Conservation (phyloP, 2,113 vertebrate species). For the Zosterops borbonicus region DNA sequence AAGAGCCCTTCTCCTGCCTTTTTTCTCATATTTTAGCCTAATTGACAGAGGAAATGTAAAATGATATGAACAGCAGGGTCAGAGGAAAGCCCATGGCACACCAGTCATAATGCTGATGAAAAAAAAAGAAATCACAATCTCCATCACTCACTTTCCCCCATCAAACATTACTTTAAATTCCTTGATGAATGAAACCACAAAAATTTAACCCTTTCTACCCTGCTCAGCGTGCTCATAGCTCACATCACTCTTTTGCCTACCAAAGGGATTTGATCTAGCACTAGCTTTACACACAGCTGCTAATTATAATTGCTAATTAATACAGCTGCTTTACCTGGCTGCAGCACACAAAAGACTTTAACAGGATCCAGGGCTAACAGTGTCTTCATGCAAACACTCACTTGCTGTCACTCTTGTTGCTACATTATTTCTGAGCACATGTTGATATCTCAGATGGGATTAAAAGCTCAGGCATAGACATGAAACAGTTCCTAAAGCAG, state of each 20-base stretch:
- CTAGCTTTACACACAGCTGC: neutral
- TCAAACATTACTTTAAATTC: neutral
- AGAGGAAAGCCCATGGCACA: neutral
- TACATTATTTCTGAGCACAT: neutral
- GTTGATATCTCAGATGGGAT: neutral
- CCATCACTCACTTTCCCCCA: neutral
- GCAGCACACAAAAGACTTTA: neutral
- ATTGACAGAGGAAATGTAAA: neutral
- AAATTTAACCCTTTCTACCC: neutral
- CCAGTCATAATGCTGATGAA: neutral
- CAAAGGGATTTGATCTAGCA: neutral
- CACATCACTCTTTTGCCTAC: neutral
- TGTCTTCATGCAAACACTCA: rapidly evolving
- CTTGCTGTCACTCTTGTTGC: neutral
- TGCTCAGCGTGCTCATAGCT: rapidly evolving
- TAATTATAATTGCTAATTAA: neutral
- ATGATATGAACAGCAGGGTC: neutral
- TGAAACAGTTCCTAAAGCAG: neutral
- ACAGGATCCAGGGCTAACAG: neutral
- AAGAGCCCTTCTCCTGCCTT: neutral
- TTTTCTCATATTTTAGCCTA: neutral
- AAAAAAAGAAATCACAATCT: neutral
- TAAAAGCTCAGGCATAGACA: neutral
- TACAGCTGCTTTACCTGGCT: neutral
- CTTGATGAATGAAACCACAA: neutral